A percentile compares a stretch with the other conserved stretches of the same genome.
These are phyloP conservation scores for Acipenser transmontanus DNA, from an alignment of 2,797 vertebrate species.

Conservation along the genomic window DNA sequence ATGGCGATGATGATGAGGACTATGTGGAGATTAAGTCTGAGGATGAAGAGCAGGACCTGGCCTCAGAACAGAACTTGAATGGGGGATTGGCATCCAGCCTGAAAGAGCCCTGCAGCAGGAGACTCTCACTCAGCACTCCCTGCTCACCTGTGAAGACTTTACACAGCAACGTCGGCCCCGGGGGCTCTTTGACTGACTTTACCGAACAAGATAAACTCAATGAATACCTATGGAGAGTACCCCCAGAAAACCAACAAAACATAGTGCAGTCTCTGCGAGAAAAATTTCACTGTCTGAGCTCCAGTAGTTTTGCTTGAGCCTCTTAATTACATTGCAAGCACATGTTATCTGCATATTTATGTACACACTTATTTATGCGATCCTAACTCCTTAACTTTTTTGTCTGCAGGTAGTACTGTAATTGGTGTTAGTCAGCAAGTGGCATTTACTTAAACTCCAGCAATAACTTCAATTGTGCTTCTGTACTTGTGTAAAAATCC, in stretches of 20 bases:
- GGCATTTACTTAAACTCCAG: not conserved
- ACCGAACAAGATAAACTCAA: constrained; percentile 71
- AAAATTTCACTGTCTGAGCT: constrained; percentile 95
- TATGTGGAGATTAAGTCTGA: constrained; percentile 97
- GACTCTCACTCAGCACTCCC: constrained; percentile 48
- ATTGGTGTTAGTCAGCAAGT: not conserved
- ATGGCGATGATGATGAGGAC: constrained; percentile 81
- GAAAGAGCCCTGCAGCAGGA: constrained; percentile 24
- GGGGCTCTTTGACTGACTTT: constrained; percentile 48
- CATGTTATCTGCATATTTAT: no score
- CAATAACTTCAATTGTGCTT: constrained; percentile 9
- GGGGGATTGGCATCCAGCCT: constrained; percentile 14
- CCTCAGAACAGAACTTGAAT: constrained; percentile 11
- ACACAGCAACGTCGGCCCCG: constrained; percentile 35
- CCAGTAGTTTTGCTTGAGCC: constrained; percentile 86
- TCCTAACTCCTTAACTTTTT: no score
- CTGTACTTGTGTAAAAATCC: constrained; percentile 5
- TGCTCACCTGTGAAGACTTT: constrained; percentile 53
- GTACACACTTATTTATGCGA: no score
- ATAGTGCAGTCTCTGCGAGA: constrained; percentile 91
- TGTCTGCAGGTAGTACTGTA: not conserved
- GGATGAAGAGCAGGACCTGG: constrained; percentile 67
- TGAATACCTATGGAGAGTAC: constrained; percentile 84
- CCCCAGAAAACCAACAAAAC: constrained; percentile 77
- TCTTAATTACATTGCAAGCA: not conserved